These are phyloP conservation scores for Parnassius orleans DNA, from an alignment of 2,888 invertebrate genomes.

Conservation along the genomic window DNA sequence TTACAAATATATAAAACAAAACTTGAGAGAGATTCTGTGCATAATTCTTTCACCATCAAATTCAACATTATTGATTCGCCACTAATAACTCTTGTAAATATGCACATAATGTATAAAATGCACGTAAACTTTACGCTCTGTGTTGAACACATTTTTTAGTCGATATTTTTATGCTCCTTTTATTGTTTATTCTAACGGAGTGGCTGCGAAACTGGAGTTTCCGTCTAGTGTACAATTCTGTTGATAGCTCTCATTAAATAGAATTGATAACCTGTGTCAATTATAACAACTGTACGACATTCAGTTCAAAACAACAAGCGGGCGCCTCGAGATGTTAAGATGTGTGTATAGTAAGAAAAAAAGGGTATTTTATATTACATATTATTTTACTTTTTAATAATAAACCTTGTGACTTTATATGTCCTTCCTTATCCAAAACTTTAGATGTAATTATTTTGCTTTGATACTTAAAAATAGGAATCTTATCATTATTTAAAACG, in stretches of 20 bases:
- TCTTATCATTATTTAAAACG: too few species aligned
- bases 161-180: conserved; percentile 11
- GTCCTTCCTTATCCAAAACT: too few species aligned
- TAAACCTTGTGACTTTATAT: too few species aligned
- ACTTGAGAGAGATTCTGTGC: conserved; percentile 51
- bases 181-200: conserved; percentile 46
- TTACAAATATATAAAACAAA: conserved; percentile 55
- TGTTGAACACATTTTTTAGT: conserved; percentile 50
- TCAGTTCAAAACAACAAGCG: conserved; percentile 76
- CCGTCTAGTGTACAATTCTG: conserved; percentile 57
- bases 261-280: conserved; percentile 74
- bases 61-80: conserved; percentile 49
- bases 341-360: conserved; percentile 26
- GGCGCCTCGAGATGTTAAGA: conserved; percentile 36
- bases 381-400: too few species aligned
- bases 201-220: conserved; percentile 57
- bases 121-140: conserved; percentile 42
- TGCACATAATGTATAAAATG: conserved; percentile 45
- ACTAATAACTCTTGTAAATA: conserved; percentile 44
- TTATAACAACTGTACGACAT: conserved; percentile 61
- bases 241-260: conserved; percentile 65
- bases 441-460: too few species aligned
- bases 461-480: too few species aligned
- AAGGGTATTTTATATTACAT: too few species aligned
- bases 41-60: conserved; percentile 48